Conservation (phyloP, 2,888 invertebrate genomes). For the Phymatocera aterrima region DNA sequence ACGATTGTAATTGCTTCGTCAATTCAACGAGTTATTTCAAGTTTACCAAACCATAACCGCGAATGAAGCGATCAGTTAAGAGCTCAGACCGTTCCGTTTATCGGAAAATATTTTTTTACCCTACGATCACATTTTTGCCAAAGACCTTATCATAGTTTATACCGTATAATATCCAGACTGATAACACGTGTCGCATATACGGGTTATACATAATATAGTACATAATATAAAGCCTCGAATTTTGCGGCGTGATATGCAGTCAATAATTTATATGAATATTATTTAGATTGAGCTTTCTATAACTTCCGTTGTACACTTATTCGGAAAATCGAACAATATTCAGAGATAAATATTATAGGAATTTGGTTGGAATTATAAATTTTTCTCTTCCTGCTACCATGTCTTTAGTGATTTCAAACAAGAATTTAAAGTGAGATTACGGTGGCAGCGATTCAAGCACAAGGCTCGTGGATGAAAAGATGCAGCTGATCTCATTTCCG, state of each 20-base stretch:
- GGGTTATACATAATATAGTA: background rate
- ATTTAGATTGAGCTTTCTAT: too few species aligned
- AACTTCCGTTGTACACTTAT: too few species aligned
- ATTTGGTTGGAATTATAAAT: too few species aligned
- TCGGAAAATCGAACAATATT: too few species aligned
- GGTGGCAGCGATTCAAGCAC: conserved; percentile 3
- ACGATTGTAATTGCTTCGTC: conserved; percentile 34
- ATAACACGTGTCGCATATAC: background rate
- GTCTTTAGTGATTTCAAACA: background rate
- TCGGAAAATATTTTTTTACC: background rate
- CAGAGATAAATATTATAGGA: too few species aligned
- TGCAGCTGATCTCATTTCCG: conserved; percentile 38
- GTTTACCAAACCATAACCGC: conserved; percentile 5
- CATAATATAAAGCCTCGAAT: too few species aligned
- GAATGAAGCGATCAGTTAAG: too few species aligned
- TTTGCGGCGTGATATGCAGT: too few species aligned
- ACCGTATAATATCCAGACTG: background rate
- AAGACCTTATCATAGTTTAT: too few species aligned
- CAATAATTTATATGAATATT: too few species aligned
- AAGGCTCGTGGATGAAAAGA: conserved; percentile 23
- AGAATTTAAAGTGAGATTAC: background rate
- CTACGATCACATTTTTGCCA: background rate
- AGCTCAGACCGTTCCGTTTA: background rate
- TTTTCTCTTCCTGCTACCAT: too few species aligned
- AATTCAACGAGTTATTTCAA: conserved; percentile 34